Percentiles rank a stretch among this genome's conserved stretches.
Conservation (phyloP, 2,888 invertebrate species). For the Chouioia cunea region DNA sequence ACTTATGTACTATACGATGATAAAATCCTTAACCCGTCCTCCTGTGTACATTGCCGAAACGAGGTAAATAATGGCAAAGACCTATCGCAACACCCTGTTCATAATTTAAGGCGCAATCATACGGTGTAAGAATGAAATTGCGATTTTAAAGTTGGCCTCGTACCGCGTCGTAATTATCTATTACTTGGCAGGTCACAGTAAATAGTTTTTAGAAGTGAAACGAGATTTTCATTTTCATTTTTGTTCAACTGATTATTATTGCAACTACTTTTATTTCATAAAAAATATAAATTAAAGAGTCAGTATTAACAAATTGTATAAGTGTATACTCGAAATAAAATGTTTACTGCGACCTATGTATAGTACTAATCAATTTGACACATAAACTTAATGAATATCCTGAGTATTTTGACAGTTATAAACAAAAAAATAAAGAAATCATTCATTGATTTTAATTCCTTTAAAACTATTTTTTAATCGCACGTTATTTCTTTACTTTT, state of each 20-base stretch:
- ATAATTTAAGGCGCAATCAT: slow-evolving; percentile 30
- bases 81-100: neutral
- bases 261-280: slow-evolving; percentile 7
- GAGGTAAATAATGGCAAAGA: slow-evolving; percentile 17
- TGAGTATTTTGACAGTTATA: slow-evolving; percentile 33
- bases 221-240: neutral
- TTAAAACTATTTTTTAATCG: neutral
- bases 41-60: slow-evolving; percentile 34
- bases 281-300: slow-evolving; percentile 12
- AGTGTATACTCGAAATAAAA: slow-evolving; percentile 35
- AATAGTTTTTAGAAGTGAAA: slow-evolving; percentile 33
- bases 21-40: slow-evolving; percentile 40
- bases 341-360: slow-evolving; percentile 43
- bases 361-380: slow-evolving; percentile 41
- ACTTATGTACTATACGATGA: slow-evolving; percentile 29
- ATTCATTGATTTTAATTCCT: neutral
- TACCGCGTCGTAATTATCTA: slow-evolving; percentile 34
- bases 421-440: slow-evolving; percentile 3
- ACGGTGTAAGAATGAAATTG: slow-evolving; percentile 40
- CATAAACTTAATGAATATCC: slow-evolving; percentile 33
- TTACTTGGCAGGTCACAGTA: slow-evolving; percentile 41
- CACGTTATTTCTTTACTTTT: no score
- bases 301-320: slow-evolving; percentile 36
- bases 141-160: slow-evolving; percentile 33
- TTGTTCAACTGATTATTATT: no score